phyloP scores from a whole-genome alignment of 2,113 vertebrate genomes.

The Chaetorhynchus papuensis region DNA sequence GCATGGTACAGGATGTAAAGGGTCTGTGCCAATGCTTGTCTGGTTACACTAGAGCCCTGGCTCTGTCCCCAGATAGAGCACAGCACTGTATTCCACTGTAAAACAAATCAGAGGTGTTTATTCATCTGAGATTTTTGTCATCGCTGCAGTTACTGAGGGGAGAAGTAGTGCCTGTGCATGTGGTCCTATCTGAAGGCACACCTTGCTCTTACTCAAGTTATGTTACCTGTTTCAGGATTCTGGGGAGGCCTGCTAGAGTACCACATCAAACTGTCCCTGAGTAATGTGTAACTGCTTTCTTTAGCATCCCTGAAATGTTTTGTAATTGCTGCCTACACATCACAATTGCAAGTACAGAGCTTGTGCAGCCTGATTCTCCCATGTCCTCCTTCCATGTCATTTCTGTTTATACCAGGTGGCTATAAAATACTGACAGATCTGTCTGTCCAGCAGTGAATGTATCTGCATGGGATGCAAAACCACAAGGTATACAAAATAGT shows the following conservation, averaged over 20 bases:
- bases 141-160: background rate
- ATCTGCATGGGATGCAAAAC: background rate
- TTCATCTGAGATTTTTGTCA: background rate
- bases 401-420: background rate
- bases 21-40: background rate
- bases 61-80: background rate
- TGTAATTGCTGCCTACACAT: background rate
- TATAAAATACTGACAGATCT: background rate
- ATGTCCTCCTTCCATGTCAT: background rate
- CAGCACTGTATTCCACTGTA: background rate
- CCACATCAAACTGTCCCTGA: background rate
- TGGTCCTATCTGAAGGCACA: background rate
- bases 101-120: background rate
- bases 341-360: background rate
- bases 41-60: background rate
- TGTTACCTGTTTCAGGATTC: background rate
- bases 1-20: background rate
- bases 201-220: background rate
- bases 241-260: background rate
- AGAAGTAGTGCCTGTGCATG: background rate
- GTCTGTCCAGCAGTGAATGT: background rate
- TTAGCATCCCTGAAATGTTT: background rate
- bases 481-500: background rate
- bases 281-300: background rate
- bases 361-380: background rate